Conservation (phyloP, 2,113 vertebrate species). For the Platysteira castanea region DNA sequence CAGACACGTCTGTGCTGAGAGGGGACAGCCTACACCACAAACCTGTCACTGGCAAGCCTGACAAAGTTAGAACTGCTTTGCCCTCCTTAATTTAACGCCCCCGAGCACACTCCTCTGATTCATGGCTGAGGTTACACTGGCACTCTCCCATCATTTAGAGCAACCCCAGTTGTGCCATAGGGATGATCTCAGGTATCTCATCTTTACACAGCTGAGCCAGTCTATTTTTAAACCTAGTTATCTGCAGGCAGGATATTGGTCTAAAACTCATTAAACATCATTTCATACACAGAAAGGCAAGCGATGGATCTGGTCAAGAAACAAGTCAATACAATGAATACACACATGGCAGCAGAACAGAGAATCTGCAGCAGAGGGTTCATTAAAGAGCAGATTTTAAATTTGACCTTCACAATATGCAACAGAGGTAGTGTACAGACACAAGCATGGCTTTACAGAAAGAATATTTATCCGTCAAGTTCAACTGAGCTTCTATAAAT, state of each 20-base stretch:
- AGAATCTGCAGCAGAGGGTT: not conserved
- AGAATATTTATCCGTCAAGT: not conserved
- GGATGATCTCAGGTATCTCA: not conserved
- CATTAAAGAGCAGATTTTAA: not conserved
- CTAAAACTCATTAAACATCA: not conserved
- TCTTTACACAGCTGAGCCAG: not conserved
- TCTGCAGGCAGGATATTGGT: not conserved
- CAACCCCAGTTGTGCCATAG: not conserved
- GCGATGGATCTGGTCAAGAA: not conserved
- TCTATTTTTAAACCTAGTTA: not conserved
- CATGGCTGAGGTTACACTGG: not conserved
- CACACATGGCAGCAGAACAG: not conserved
- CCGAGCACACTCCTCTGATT: not conserved
- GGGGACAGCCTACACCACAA: not conserved
- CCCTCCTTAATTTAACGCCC: not conserved
- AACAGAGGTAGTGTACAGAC: not conserved
- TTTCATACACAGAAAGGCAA: not conserved
- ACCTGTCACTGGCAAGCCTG: not conserved
- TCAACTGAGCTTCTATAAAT: conserved; percentile 26
- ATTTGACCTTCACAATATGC: not conserved
- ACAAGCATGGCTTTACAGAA: not conserved
- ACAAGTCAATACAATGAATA: not conserved
- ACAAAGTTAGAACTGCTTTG: not conserved
- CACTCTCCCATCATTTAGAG: not conserved
- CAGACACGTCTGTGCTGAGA: not conserved